These are phyloP conservation scores for Creontiades dilutus DNA, from an alignment of 2,888 invertebrate species.

Conservation along the genomic window DNA sequence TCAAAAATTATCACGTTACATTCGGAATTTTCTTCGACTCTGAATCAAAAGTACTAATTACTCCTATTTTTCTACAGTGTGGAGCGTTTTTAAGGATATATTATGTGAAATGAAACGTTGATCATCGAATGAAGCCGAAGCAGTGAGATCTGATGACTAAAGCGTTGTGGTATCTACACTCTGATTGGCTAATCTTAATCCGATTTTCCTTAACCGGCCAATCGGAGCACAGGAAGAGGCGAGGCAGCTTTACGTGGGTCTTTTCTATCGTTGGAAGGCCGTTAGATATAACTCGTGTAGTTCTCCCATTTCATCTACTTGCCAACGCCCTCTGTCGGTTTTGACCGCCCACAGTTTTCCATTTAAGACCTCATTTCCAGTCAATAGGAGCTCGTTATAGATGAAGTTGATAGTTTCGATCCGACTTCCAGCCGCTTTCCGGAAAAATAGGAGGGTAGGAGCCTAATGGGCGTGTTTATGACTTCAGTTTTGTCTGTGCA, in stretches of 20 bases:
- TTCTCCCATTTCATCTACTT: constrained; percentile 7
- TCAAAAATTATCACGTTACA: too few relatives aligned
- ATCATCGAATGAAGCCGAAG: too few relatives aligned
- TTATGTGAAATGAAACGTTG: too few relatives aligned
- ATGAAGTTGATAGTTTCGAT: not conserved
- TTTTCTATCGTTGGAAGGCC: not conserved
- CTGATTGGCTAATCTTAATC: not conserved
- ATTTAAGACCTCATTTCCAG: constrained; percentile 7
- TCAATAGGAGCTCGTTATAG: constrained; percentile 3
- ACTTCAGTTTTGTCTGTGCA: too few relatives aligned
- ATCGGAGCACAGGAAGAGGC: not conserved
- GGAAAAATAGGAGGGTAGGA: not conserved
- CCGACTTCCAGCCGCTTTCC: not conserved
- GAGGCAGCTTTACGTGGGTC: not conserved
- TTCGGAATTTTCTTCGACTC: too few relatives aligned
- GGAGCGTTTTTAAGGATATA: too few relatives aligned
- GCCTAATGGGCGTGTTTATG: not conserved
- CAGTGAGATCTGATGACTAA: too few relatives aligned
- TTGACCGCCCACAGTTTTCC: not conserved
- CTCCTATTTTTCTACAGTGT: too few relatives aligned
- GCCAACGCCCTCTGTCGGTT: not conserved
- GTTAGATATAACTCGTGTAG: not conserved
- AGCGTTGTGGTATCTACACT: not conserved
- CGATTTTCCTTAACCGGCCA: not conserved
- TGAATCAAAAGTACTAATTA: too few relatives aligned